These are phyloP conservation scores for Notechis scutatus DNA, from an alignment of 2,113 vertebrate genomes.

Conservation along the genomic window DNA sequence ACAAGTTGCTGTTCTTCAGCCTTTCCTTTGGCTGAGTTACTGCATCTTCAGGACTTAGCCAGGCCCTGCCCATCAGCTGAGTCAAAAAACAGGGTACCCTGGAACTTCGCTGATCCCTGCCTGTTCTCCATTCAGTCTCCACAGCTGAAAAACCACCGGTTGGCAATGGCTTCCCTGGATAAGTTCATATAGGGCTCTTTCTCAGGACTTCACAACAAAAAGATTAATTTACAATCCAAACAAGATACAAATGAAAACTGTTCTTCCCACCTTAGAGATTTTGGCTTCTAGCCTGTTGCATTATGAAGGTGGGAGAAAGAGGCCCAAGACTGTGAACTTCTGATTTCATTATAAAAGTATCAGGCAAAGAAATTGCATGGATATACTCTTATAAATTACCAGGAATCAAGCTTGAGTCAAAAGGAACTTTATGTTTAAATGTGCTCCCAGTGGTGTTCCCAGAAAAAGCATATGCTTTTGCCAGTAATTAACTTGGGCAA, in stretches of 20 bases:
- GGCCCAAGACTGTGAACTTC: not conserved
- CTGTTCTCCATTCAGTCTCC: not conserved
- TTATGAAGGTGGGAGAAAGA: not conserved
- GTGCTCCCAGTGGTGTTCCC: not conserved
- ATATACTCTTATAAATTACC: not conserved
- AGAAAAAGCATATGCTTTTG: not conserved
- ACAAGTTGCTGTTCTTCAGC: not conserved
- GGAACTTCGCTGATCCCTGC: not conserved
- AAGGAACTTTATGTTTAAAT: not conserved
- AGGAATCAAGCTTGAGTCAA: not conserved
- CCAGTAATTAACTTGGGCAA: conserved; percentile 23
- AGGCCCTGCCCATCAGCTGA: not conserved
- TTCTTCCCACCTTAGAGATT: not conserved
- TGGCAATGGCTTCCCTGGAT: not conserved
- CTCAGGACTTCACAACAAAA: not conserved
- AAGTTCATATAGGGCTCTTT: not conserved
- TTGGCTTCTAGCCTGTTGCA: not conserved
- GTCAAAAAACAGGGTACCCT: not conserved
- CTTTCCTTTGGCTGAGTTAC: not conserved
- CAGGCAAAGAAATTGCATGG: not conserved
- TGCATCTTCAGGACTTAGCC: not conserved
- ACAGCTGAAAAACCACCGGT: not conserved
- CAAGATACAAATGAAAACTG: not conserved
- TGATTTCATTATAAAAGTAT: not conserved
- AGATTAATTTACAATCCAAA: not conserved